These are phyloP conservation scores for Anthopleura sola DNA, from an alignment of 64 coral and sea anemone genomes.

Conservation along the genomic window DNA sequence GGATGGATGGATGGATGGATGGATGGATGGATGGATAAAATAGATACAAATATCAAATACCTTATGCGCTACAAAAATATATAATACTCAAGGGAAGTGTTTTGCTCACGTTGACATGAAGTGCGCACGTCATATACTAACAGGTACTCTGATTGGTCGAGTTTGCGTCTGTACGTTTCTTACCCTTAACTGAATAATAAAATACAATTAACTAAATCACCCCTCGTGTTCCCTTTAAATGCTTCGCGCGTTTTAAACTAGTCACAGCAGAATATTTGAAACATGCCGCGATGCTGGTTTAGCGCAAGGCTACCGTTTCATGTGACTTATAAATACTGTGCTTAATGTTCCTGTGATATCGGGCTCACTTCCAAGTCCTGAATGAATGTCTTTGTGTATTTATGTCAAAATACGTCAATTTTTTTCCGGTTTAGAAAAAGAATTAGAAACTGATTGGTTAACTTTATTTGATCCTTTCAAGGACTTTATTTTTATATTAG, in stretches of 20 bases:
- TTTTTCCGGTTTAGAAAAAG: background rate
- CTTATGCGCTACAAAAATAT: too few species aligned
- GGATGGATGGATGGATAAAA: too few species aligned
- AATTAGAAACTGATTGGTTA: background rate
- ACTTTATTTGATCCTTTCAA: background rate
- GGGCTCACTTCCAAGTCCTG: too few species aligned
- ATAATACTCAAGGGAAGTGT: background rate
- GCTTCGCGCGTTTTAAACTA: background rate
- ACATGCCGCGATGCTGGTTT: too few species aligned
- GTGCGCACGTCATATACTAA: background rate
- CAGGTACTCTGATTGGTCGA: background rate
- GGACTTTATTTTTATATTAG: background rate
- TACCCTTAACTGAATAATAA: too few species aligned
- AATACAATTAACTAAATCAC: too few species aligned
- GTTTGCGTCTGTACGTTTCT: background rate
- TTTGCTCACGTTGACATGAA: background rate
- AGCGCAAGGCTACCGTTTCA: too few species aligned
- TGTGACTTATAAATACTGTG: too few species aligned
- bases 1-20: too few species aligned
- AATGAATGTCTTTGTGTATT: background rate
- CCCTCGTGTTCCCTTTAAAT: background rate
- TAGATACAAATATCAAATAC: too few species aligned
- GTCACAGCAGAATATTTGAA: too few species aligned
- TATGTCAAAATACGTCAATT: background rate
- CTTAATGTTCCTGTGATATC: too few species aligned